Percentiles rank a stretch among this genome's conserved stretches.
Conservation (phyloP, 2,888 invertebrate genomes). For the Lucinisca nassula region DNA sequence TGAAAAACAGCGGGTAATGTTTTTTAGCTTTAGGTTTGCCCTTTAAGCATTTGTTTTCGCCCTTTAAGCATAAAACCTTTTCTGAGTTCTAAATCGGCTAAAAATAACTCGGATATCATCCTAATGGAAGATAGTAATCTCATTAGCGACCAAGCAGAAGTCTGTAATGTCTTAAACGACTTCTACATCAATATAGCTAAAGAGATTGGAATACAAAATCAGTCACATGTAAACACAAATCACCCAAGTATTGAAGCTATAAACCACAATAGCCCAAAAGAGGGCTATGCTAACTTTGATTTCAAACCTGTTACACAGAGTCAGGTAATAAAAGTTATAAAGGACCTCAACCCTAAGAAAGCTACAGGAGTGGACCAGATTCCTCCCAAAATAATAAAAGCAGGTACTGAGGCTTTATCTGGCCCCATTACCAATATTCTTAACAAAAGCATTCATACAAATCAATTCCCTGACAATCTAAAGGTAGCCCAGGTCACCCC, state of each 20-base stretch:
- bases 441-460: background rate
- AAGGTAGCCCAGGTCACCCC: slow-evolving; percentile 26
- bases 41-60: too few species aligned
- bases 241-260: slow-evolving; percentile 17
- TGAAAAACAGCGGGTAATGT: too few species aligned
- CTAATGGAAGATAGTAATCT: slow-evolving; percentile 2
- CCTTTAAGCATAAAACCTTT: too few species aligned
- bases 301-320: background rate
- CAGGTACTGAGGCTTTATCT: background rate
- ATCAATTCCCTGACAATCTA: background rate
- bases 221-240: background rate
- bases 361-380: slow-evolving; percentile 27
- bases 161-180: slow-evolving; percentile 2
- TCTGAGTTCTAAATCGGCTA: too few species aligned
- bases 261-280: background rate
- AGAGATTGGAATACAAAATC: slow-evolving; percentile 14
- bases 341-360: too few species aligned
- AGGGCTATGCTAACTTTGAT: background rate
- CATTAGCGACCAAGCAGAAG: background rate
- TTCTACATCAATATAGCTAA: slow-evolving; percentile 28
- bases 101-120: too few species aligned
- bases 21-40: too few species aligned
- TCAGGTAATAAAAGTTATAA: background rate
- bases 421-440: background rate
- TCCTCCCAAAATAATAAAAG: slow-evolving; percentile 31